Base-by-base conservation (phyloP, 2,888 invertebrate genomes). In the Epistrophe grossulariae region DNA sequence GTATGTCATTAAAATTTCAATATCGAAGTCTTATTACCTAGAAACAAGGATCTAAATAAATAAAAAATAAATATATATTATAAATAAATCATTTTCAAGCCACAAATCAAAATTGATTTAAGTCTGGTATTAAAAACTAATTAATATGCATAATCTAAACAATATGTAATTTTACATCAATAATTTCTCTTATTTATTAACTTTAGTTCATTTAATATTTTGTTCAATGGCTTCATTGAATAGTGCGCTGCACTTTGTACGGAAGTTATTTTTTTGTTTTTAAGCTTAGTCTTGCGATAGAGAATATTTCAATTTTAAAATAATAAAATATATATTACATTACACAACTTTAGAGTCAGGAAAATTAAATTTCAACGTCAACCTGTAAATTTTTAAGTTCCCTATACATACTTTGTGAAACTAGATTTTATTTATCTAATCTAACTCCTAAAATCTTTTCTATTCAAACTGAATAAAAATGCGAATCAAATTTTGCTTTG, bases 391-490 rank as follows among this genome's bases (percentile, higher is more conserved):
- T 40, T 35, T 71, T 24, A 50, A 77, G 77, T 66, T 43, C 43
- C 43, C 64, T 28, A 5, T 24, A 28, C 17, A 24, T 24, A 24
- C 24, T 19, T 43, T 45, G 28, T 45, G n/a, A 45, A 64, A 24
- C 13, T 17, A 19, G 1, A 28, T 48, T 17, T 5, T 28, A 28
- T 45, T 66, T 50, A 55, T n/a, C 28, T 28, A n/a, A 31, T 55
- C 9, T n/a, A 68, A 50, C 13, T 15, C 68, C 6, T 17, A 50
- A 38, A 15, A 35, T 19, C 4, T 0, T 31, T 48, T 35, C 48
- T 45, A 19, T 79, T 78, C 94, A 98, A 89, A 98, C 98, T 87
- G 97, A 97, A 93, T 97, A 97, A 90, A 97, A 94, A 93, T 97
- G 97, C 90, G 95, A 94, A 91, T 97, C 96, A 89, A 96, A 94